Conservation (phyloP, 2,113 vertebrate genomes). For the Antigone vipio region DNA sequence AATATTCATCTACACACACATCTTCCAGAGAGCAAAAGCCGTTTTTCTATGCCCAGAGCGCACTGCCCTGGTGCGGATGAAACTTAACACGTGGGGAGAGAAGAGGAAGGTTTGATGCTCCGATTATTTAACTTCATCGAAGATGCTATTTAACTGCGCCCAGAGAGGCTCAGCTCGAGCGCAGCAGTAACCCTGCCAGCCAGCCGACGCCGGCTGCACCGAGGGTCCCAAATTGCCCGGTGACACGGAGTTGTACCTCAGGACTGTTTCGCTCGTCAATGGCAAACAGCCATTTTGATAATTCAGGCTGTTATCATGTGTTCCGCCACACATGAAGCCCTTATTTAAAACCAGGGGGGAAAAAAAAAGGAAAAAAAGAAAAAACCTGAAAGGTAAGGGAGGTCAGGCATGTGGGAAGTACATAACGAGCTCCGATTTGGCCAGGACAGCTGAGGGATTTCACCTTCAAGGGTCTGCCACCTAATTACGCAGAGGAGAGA, state of each 20-base stretch:
- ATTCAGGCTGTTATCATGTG: neutral
- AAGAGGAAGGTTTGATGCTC: neutral
- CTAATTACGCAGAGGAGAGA: neutral
- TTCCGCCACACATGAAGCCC: neutral
- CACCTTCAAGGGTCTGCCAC: neutral
- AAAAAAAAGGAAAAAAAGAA: accelerated
- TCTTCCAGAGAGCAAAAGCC: neutral
- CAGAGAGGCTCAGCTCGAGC: neutral
- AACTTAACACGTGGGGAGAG: accelerated
- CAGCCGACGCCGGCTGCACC: neutral
- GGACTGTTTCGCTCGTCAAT: neutral
- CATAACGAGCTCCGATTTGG: accelerated
- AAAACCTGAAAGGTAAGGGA: accelerated
- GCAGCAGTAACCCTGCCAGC: neutral
- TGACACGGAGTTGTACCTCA: accelerated
- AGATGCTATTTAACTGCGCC: neutral
- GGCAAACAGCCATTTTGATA: neutral
- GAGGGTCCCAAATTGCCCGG: neutral
- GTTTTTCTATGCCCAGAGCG: neutral
- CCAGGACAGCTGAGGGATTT: neutral
- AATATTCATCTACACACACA: neutral
- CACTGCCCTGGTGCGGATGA: neutral
- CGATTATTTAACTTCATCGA: accelerated
- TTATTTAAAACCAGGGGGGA: neutral
- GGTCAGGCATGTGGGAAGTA: neutral